phyloP scores from a whole-genome alignment of 2,888 invertebrate species.

The Uloborus plumipes region DNA sequence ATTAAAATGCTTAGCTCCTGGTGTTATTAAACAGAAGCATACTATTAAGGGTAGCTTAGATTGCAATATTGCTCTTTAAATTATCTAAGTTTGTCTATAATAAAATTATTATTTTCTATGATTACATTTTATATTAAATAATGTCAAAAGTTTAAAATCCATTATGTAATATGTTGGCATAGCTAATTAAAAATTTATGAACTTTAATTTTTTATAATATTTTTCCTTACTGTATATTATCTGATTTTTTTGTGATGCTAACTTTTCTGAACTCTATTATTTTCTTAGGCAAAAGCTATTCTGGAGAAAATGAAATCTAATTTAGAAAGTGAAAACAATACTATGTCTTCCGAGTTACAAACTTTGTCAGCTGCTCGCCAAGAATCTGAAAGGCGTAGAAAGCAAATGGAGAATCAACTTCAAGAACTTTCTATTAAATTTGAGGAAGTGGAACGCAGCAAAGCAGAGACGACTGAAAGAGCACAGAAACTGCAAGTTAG shows the following conservation, averaged over 20 bases:
- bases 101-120: too few species aligned
- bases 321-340: slow-evolving; percentile 94
- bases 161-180: neutral
- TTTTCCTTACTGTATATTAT: neutral
- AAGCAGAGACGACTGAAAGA: slow-evolving; percentile 85
- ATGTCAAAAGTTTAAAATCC: neutral
- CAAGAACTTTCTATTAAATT: slow-evolving; percentile 74
- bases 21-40: too few species aligned
- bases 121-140: neutral
- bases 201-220: neutral
- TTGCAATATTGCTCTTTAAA: neutral
- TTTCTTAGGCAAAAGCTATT: slow-evolving; percentile 78
- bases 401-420: slow-evolving; percentile 90
- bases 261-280: neutral
- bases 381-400: slow-evolving; percentile 93
- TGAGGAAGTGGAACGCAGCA: slow-evolving; percentile 76
- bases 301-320: slow-evolving; percentile 90
- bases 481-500: slow-evolving; percentile 80
- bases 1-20: too few species aligned
- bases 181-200: neutral
- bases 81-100: neutral
- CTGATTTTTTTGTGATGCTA: neutral
- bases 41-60: too few species aligned
- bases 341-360: slow-evolving; percentile 92
- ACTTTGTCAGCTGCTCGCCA: slow-evolving; percentile 88